Conservation (phyloP, 2,797 vertebrate species). For the Schizopygopsis malacanthus region DNA sequence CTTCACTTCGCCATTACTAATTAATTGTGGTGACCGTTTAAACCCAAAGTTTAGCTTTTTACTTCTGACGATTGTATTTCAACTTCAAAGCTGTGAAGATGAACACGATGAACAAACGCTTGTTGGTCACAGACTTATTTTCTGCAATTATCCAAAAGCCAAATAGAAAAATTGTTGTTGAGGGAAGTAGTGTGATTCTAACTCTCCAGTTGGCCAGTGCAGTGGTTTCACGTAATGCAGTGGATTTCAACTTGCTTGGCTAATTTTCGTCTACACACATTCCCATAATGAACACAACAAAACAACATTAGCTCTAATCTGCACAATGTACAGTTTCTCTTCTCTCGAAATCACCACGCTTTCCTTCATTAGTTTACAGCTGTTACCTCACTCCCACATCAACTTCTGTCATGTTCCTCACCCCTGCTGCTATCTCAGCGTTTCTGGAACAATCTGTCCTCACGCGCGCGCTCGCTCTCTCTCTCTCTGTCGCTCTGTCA, state of each 20-base stretch:
- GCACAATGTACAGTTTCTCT: not conserved
- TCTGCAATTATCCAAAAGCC: not conserved
- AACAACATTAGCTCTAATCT: not conserved
- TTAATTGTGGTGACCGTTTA: not conserved
- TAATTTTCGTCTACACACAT: conserved; percentile 4
- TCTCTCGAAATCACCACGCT: conserved; percentile 35
- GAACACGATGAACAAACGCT: not conserved
- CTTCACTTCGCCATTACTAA: too few relatives aligned
- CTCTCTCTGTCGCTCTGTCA: not conserved
- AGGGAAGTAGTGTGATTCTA: not conserved
- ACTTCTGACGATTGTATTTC: not conserved
- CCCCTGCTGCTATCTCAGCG: conserved; percentile 61
- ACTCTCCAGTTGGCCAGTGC: not conserved
- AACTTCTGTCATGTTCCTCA: conserved; percentile 54
- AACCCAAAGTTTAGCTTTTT: not conserved
- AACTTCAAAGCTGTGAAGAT: not conserved
- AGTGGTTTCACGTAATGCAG: not conserved
- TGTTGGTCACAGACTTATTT: not conserved
- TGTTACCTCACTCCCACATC: conserved; percentile 33
- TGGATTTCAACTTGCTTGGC: too few relatives aligned
- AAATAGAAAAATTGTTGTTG: not conserved
- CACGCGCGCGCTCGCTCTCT: conserved; percentile 31
- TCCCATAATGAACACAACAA: not conserved
- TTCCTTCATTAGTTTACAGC: conserved; percentile 55
- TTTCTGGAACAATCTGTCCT: conserved; percentile 47